Evolutionary conservation across 2,113 vertebrate genomes (phyloP).

Genomic region (Brienomyrus longianalis): DNA sequence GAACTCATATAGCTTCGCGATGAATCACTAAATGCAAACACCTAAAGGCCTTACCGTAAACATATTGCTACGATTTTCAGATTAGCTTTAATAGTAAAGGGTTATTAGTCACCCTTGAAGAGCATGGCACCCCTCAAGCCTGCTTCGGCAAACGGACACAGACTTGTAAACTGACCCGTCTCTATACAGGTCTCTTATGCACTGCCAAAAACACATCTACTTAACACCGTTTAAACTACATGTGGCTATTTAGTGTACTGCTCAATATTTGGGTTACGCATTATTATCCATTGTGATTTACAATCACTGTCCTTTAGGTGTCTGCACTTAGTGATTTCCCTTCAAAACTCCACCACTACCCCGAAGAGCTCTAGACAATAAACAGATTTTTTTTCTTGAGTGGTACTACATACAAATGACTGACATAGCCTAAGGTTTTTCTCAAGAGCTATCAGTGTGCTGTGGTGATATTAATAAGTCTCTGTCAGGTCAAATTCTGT

Average conservation of each 20-base stretch:
- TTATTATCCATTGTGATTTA: neutral
- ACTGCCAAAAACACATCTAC: neutral
- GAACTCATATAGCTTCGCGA: conserved; percentile 3
- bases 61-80: conserved; percentile 19
- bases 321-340: no score
- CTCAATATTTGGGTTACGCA: neutral
- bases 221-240: neutral
- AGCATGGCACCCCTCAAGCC: neutral
- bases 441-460: neutral
- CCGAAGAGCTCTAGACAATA: neutral
- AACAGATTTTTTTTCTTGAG: neutral
- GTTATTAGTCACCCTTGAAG: neutral
- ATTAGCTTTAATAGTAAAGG: conserved; percentile 3
- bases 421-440: neutral
- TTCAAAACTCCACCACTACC: neutral
- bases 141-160: neutral
- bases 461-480: neutral
- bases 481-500: neutral
- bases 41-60: neutral
- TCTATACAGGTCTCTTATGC: neutral
- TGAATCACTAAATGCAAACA: conserved; percentile 16
- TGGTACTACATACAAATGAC: neutral
- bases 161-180: conserved; percentile 7
- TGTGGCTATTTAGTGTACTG: neutral
- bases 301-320: neutral